These are phyloP conservation scores for Pheucticus melanocephalus DNA, from an alignment of 2,113 vertebrate genomes.

Conservation along the genomic window DNA sequence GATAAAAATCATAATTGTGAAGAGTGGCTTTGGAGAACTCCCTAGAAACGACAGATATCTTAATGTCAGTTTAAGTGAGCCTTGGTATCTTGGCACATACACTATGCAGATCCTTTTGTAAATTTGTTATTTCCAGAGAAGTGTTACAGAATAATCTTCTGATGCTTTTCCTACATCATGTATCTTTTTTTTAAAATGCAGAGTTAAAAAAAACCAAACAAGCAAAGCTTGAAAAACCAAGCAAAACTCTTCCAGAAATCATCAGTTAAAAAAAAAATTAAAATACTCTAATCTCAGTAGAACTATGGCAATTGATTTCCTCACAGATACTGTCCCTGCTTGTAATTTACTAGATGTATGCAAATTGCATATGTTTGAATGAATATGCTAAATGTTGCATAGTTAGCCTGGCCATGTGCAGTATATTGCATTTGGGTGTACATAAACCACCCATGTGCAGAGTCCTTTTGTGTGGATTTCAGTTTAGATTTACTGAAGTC, in stretches of 20 bases:
- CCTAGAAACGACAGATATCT: neutral
- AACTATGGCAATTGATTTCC: neutral
- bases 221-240: neutral
- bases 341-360: neutral
- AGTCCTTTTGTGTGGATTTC: neutral
- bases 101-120: neutral
- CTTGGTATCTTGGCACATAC: neutral
- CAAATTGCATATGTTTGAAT: neutral
- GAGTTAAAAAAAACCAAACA: neutral
- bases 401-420: neutral
- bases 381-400: neutral
- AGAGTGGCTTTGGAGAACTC: neutral
- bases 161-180: neutral
- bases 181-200: neutral
- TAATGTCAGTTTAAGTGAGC: neutral
- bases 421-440: neutral
- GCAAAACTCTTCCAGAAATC: neutral
- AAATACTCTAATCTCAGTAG: neutral
- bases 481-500: neutral
- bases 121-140: neutral
- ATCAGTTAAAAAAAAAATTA: neutral
- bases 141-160: neutral
- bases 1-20: neutral
- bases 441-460: accelerated
- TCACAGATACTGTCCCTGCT: neutral